Evolutionary conservation across 2,113 vertebrate genomes (phyloP), one percentile per base, ranked within the genome.

Genomic region (Plotosus lineatus): DNA sequence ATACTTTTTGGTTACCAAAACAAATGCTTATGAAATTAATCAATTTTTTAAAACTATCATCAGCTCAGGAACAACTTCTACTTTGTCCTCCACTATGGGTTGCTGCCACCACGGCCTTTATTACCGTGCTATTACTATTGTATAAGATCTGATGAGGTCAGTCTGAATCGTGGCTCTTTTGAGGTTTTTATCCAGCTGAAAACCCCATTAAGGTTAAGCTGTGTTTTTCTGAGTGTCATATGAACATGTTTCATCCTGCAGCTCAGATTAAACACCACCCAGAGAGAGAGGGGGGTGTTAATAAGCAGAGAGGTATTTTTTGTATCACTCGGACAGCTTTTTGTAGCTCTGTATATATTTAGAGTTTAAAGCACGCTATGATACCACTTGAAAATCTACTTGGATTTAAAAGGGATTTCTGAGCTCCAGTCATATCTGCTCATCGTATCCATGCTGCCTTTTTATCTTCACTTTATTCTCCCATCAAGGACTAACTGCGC

Each of bases 221-320:
- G 36, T 42, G 23, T 56, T 26, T 4, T 48, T 58, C n/a, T 46
- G 11, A 3, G 15, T 48, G 26, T 10, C 9, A 7, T 12, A 63
- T 23, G 40, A 63, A 7, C 12, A 31, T 77, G 75, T 61, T 61
- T 46, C 75, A 46, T 77, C 55, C 40, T 63, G 58, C 8, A 77
- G 75, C 75, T 48, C 50, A 6, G 40, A 23, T 42, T 19, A 61
- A 42, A 55, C 72, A 55, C 33, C 51, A 76, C 50, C 15, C 50
- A 75, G 6, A 73, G 12, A 33, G 31, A 38, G 6, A 3, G n/a
- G n/a, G n/a, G n/a, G n/a, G n/a, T n/a, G n/a, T 46, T 71, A 48
- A 69, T 69, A 71, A 71, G 6, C 42, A 28, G 38, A 68, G n/a
- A 71, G 3, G 42, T 46, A 7, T 26, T 42, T 36, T 68, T 68